Evolutionary conservation across 2,888 invertebrate species (phyloP).

Genomic region (Dryadula phaetusa): DNA sequence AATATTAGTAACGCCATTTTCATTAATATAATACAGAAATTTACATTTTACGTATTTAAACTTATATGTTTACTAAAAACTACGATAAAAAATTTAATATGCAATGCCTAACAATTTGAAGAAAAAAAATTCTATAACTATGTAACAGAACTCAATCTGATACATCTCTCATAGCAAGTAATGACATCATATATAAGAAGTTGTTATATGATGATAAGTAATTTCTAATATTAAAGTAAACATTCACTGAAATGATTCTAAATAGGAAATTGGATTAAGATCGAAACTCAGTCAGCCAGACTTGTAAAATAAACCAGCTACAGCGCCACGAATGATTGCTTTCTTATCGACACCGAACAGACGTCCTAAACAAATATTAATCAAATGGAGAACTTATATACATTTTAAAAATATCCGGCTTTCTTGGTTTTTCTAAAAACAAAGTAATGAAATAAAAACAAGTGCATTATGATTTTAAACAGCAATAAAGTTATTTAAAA

Average conservation of each 20-base stretch:
- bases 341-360: conserved; percentile 41
- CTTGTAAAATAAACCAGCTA: conserved; percentile 34
- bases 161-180: neutral
- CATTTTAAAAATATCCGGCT: conserved; percentile 11
- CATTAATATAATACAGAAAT: too few species aligned
- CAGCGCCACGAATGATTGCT: conserved; percentile 33
- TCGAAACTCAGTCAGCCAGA: conserved; percentile 21
- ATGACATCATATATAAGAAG: neutral
- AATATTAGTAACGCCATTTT: too few species aligned
- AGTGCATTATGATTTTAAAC: neutral
- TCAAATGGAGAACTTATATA: conserved; percentile 28
- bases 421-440: neutral
- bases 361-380: conserved; percentile 38
- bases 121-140: too few species aligned
- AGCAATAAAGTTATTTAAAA: too few species aligned
- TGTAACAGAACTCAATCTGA: neutral
- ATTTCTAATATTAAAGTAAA: neutral
- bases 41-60: too few species aligned
- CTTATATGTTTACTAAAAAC: too few species aligned
- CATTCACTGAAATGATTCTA: conserved; percentile 2
- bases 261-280: conserved; percentile 27
- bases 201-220: neutral
- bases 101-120: too few species aligned
- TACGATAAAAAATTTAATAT: too few species aligned
- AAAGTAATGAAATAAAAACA: neutral